Conservation (phyloP, 2,113 vertebrate species). For the Penelope pileata region DNA sequence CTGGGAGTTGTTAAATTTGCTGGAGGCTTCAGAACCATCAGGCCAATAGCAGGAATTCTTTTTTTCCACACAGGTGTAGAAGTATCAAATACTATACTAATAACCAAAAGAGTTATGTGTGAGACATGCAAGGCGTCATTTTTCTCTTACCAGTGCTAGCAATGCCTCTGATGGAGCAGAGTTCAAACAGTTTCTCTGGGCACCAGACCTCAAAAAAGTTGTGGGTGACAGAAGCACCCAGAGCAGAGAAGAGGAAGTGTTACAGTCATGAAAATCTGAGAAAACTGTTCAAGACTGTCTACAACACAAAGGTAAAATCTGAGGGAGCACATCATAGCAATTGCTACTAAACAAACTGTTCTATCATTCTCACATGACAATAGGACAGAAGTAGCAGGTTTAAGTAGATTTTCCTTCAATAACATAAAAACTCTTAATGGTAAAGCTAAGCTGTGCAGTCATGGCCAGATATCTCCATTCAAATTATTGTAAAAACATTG, state of each 20-base stretch:
- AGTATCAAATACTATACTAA: not conserved
- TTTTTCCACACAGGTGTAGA: not conserved
- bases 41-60: not conserved
- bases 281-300: not conserved
- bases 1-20: not conserved
- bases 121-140: not conserved
- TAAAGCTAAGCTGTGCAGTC: not conserved
- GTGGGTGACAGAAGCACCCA: not conserved
- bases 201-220: not conserved
- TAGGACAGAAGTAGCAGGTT: not conserved
- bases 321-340: fast-evolving
- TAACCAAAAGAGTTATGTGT: not conserved
- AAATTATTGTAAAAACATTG: not conserved
- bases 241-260: not conserved
- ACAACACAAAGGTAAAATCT: not conserved
- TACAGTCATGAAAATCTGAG: not conserved
- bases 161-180: not conserved
- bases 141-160: not conserved
- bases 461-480: not conserved
- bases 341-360: not conserved
- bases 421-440: not conserved
- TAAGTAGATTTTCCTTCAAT: not conserved
- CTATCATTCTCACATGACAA: not conserved
- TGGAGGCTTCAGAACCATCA: not conserved
- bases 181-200: not conserved